These are phyloP conservation scores for Spizella passerina DNA, from an alignment of 2,797 vertebrate species.

Conservation along the genomic window DNA sequence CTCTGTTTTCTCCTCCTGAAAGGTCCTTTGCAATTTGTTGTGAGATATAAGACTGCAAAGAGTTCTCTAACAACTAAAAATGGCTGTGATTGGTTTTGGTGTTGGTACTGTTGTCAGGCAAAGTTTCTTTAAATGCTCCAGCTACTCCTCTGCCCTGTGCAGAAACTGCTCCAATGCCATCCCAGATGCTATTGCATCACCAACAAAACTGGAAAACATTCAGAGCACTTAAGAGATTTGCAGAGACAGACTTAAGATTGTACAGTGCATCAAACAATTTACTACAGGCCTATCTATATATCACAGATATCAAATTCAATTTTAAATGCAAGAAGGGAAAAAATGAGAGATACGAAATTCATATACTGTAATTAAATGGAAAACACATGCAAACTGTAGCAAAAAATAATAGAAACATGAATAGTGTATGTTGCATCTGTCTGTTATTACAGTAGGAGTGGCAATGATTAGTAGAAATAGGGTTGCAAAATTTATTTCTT, in stretches of 20 bases:
- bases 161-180: neutral
- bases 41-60: neutral
- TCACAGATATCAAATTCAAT: slow-evolving; percentile 31
- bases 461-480: slow-evolving; percentile 52
- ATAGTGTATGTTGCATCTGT: slow-evolving; percentile 30
- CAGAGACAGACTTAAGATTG: neutral
- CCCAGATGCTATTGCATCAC: neutral
- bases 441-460: slow-evolving; percentile 59
- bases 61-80: neutral
- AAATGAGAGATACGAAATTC: slow-evolving; percentile 31
- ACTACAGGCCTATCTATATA: slow-evolving; percentile 13
- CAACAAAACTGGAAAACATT: neutral
- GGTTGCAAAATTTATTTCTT: slow-evolving; percentile 45
- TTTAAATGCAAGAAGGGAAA: slow-evolving; percentile 2
- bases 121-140: neutral
- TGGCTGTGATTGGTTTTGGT: neutral
- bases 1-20: neutral
- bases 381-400: slow-evolving; percentile 56
- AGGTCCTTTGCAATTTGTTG: neutral
- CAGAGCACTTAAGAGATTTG: slow-evolving; percentile 11
- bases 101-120: neutral
- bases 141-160: neutral
- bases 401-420: slow-evolving; percentile 58
- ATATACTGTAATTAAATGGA: slow-evolving; percentile 53
- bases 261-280: neutral